phyloP scores from a whole-genome alignment of 2,797 vertebrate genomes.

The Chelonia mydas region DNA sequence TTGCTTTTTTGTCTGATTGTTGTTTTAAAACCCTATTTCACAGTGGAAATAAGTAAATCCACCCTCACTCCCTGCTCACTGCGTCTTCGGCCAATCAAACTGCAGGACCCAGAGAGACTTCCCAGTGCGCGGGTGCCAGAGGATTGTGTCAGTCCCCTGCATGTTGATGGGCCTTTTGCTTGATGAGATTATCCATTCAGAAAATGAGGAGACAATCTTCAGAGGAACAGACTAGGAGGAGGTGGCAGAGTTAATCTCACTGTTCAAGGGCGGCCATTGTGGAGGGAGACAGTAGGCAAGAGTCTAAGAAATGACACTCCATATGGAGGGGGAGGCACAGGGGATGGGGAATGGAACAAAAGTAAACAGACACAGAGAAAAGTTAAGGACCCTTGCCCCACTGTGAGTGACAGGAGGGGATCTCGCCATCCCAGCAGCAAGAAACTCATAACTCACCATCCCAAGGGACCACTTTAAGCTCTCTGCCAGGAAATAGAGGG shows the following conservation, averaged over 20 bases:
- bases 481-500: neutral
- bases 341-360: neutral
- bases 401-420: neutral
- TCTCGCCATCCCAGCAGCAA: neutral
- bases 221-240: slow-evolving; percentile 45
- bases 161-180: slow-evolving; percentile 28
- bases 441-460: neutral
- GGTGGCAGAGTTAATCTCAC: slow-evolving; percentile 41
- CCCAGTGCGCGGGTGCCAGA: neutral
- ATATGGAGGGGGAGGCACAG: neutral
- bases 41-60: neutral
- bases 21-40: neutral
- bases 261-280: neutral
- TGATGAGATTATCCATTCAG: slow-evolving; percentile 50
- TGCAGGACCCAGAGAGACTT: neutral
- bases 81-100: neutral
- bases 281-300: neutral
- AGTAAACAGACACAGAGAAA: neutral
- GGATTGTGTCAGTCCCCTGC: neutral
- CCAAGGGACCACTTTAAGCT: neutral
- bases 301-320: neutral
- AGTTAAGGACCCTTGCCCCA: neutral
- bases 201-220: slow-evolving; percentile 55
- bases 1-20: neutral
- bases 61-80: neutral